A percentile compares a stretch with the other conserved stretches of the same genome.
phyloP scores from a whole-genome alignment of 2,797 vertebrate genomes.

The Strix occidentalis region DNA sequence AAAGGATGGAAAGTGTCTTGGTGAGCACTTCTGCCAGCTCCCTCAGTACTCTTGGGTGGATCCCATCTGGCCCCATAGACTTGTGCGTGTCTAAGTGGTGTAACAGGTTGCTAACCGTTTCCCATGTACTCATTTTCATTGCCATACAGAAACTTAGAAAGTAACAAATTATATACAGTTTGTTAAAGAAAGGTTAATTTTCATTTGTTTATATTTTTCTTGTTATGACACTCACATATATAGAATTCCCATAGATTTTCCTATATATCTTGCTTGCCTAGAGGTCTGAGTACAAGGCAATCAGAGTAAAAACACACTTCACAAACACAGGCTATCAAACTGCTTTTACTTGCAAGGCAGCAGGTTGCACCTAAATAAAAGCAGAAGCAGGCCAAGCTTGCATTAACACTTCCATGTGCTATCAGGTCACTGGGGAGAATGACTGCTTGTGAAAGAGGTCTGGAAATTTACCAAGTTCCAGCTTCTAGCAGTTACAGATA shows the following conservation, averaged over 20 bases:
- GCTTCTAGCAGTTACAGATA: neutral
- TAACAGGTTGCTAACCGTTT: neutral
- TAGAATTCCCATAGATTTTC: neutral
- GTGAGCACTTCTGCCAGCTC: neutral
- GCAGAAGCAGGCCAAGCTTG: neutral
- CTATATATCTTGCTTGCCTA: neutral
- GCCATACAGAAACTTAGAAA: neutral
- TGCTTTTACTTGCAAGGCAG: neutral
- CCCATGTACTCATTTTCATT: neutral
- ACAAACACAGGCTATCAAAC: neutral
- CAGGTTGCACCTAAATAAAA: neutral
- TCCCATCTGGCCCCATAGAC: neutral
- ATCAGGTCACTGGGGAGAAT: neutral
- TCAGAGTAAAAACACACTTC: neutral
- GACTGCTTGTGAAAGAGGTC: neutral
- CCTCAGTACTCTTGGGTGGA: neutral
- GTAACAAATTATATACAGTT: neutral
- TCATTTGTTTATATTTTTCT: neutral
- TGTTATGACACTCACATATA: neutral
- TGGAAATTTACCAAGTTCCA: constrained; percentile 14
- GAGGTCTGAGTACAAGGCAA: neutral
- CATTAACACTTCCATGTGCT: neutral
- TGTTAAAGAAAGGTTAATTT: neutral
- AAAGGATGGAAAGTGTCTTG: neutral
- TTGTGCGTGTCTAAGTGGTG: neutral